phyloP scores from a whole-genome alignment of 2,888 invertebrate species.

The Callimorpha dominula region DNA sequence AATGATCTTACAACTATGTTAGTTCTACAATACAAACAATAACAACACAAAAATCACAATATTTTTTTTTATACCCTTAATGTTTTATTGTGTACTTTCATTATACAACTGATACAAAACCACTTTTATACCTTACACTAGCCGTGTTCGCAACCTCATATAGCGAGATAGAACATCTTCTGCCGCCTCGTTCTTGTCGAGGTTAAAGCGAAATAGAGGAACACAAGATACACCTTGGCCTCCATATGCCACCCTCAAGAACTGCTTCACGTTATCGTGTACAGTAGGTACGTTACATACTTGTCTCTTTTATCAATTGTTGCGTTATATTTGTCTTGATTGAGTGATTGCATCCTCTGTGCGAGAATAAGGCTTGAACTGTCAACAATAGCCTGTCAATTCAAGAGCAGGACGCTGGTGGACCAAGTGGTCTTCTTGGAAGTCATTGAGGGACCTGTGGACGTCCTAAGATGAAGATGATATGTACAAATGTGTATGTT shows the following conservation, averaged over 20 bases:
- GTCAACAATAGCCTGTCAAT: slow-evolving; percentile 23
- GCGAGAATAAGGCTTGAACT: slow-evolving; percentile 17
- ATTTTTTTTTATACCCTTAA: too few species aligned
- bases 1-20: too few species aligned
- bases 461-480: too few species aligned
- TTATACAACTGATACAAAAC: too few species aligned
- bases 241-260: background rate
- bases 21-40: too few species aligned
- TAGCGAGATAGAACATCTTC: background rate
- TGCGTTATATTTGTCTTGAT: slow-evolving; percentile 23
- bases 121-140: too few species aligned
- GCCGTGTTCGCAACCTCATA: background rate
- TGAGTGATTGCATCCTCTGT: slow-evolving; percentile 21
- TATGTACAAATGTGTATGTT: too few species aligned
- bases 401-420: background rate
- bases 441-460: too few species aligned
- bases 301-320: slow-evolving; percentile 19
- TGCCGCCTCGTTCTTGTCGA: too few species aligned
- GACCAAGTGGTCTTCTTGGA: too few species aligned
- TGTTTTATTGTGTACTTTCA: too few species aligned
- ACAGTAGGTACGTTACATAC: background rate
- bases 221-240: background rate
- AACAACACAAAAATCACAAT: too few species aligned
- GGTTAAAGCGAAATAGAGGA: background rate
- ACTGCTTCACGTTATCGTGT: background rate